Conservation (phyloP, 1,140 invertebrate genomes). For the Phthorimaea operculella region DNA sequence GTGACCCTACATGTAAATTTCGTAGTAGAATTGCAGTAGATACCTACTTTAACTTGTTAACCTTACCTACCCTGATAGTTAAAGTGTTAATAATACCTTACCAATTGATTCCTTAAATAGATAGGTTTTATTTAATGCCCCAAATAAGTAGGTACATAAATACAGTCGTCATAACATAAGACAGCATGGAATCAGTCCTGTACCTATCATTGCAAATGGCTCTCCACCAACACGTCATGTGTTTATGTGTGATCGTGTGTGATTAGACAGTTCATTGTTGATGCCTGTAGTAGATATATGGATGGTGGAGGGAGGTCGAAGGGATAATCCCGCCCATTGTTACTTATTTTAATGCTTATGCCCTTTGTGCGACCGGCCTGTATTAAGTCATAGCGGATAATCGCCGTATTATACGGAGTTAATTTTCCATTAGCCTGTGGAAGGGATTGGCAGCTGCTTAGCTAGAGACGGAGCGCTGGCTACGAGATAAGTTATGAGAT, state of each 20-base stretch:
- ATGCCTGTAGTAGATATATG: slow-evolving; percentile 9
- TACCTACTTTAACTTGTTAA: too few species aligned
- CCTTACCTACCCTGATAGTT: too few species aligned
- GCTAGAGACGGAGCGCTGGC: too few species aligned
- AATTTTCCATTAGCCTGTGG: slow-evolving; percentile 54
- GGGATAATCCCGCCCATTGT: slow-evolving; percentile 61
- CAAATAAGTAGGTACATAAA: too few species aligned
- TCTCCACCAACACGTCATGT: not conserved
- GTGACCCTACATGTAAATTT: too few species aligned
- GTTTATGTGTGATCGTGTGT: slow-evolving; percentile 17
- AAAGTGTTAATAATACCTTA: too few species aligned
- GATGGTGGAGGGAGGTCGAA: slow-evolving; percentile 33
- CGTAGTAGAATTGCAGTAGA: too few species aligned
- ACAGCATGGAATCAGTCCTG: too few species aligned
- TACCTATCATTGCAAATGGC: slow-evolving; percentile 9
- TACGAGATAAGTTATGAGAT: too few species aligned
- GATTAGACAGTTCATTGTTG: slow-evolving; percentile 38
- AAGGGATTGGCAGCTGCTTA: slow-evolving; percentile 52
- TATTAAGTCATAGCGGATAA: slow-evolving; percentile 67
- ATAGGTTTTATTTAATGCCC: too few species aligned
- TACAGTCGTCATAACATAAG: too few species aligned
- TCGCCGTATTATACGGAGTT: slow-evolving; percentile 60
- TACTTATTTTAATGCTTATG: slow-evolving; percentile 64
- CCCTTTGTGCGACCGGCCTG: slow-evolving; percentile 57
- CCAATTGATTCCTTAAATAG: too few species aligned